A percentile compares a stretch with the other conserved stretches of the same genome.
These are phyloP conservation scores for Teleopsis dalmanni DNA, from an alignment of 1,140 invertebrate genomes.

Conservation along the genomic window DNA sequence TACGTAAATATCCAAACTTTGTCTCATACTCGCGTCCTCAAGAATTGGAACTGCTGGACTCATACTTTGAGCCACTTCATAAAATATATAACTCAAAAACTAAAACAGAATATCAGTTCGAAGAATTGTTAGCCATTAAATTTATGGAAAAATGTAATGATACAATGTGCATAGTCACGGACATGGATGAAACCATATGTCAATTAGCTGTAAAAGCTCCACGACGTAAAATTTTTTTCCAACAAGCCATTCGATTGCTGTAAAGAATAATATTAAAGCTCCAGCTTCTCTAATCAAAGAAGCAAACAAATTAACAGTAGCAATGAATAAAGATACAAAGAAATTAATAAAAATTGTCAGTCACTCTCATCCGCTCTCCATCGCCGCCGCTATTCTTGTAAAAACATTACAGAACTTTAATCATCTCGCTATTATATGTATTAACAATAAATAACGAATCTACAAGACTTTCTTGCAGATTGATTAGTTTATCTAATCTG, in stretches of 20 bases:
- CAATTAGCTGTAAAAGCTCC: conserved; percentile 18
- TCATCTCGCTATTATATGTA: no score
- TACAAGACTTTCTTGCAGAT: no score
- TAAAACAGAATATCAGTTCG: conserved; percentile 27
- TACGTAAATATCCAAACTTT: conserved; percentile 38
- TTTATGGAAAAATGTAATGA: conserved; percentile 11
- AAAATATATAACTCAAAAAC: conserved; percentile 21
- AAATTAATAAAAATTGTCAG: no score
- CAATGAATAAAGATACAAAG: no score
- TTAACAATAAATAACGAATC: no score
- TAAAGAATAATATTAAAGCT: no score
- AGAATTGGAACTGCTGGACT: conserved; percentile 15
- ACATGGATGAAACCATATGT: conserved; percentile 39
- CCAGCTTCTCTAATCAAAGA: no score
- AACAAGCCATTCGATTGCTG: conserved; percentile 14
- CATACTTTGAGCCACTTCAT: conserved; percentile 13
- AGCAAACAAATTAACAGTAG: no score
- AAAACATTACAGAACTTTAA: no score
- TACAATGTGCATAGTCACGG: conserved; percentile 18
- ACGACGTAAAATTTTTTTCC: conserved; percentile 39
- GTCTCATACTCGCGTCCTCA: conserved; percentile 20
- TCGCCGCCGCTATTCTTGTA: no score
- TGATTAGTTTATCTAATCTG: no score
- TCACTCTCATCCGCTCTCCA: no score
- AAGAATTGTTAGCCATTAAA: conserved; percentile 23